A percentile compares a stretch with the other conserved stretches of the same genome.
phyloP scores from a whole-genome alignment of 2,113 vertebrate genomes.

The Protobothrops mucrosquamatus region DNA sequence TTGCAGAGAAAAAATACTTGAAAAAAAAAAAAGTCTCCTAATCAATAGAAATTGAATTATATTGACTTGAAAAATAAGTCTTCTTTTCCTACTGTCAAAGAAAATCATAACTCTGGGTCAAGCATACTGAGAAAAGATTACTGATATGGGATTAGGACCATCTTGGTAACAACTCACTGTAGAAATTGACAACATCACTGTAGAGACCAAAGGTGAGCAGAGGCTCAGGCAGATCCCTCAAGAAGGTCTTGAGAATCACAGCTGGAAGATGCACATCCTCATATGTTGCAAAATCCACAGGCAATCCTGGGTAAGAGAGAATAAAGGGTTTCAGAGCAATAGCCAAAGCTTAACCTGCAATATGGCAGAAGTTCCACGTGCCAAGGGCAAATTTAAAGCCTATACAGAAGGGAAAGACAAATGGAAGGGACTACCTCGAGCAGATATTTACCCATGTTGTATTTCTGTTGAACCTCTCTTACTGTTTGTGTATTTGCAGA shows the following conservation, averaged over 20 bases:
- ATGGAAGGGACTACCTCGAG: not conserved
- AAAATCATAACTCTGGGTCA: not conserved
- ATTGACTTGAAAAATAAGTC: not conserved
- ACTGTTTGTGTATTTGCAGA: constrained; percentile 92
- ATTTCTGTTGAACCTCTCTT: constrained; percentile 88
- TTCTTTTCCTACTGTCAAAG: not conserved
- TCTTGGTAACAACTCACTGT: constrained; percentile 71
- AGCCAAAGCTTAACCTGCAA: not conserved
- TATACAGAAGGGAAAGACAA: not conserved
- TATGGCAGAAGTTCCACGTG: not conserved
- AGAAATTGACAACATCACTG: constrained; percentile 88
- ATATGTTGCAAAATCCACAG: constrained; percentile 82
- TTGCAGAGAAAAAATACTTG: not conserved
- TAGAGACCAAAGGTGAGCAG: constrained; percentile 93
- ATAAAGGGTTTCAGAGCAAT: constrained; percentile 23
- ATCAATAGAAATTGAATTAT: not conserved
- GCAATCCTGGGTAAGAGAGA: constrained; percentile 67
- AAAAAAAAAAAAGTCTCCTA: not conserved
- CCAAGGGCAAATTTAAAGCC: not conserved
- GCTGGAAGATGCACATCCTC: constrained; percentile 90
- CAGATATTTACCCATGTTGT: constrained; percentile 85
- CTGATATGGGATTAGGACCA: not conserved
- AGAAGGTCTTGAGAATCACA: constrained; percentile 95
- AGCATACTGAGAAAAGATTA: not conserved
- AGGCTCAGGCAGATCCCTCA: constrained; percentile 92